These are phyloP conservation scores for Neosilurus mollespiculum DNA, from an alignment of 2,797 vertebrate genomes.

Conservation along the genomic window DNA sequence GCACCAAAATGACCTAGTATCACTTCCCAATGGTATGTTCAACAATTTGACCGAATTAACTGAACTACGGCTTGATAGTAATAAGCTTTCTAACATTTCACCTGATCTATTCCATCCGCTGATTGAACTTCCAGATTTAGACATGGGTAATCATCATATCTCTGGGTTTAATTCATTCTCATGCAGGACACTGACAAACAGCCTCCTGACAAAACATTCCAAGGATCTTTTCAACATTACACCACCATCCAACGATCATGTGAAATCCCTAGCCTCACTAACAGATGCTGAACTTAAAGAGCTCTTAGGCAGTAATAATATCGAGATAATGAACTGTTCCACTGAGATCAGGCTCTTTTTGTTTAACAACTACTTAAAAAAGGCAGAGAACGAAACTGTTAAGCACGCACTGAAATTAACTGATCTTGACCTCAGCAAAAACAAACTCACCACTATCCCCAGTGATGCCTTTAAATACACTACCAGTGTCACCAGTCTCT, in stretches of 20 bases:
- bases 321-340: conserved; percentile 49
- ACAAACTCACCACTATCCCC: conserved; percentile 55
- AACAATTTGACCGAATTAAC: conserved; percentile 50
- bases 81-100: conserved; percentile 54
- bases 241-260: conserved; percentile 40
- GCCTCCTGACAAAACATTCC: conserved; percentile 51
- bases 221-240: conserved; percentile 51
- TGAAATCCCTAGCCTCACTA: conserved; percentile 43
- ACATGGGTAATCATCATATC: conserved; percentile 63
- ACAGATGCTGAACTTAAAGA: conserved; percentile 31
- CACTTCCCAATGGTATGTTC: conserved; percentile 56
- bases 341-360: background rate
- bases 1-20: conserved; percentile 59
- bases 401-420: conserved; percentile 30
- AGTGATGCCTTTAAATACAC: conserved; percentile 51
- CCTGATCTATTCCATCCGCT: conserved; percentile 48
- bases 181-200: conserved; percentile 53
- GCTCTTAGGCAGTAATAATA: conserved; percentile 60
- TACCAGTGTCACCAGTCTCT: conserved; percentile 53
- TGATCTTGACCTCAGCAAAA: conserved; percentile 63
- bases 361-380: conserved; percentile 54
- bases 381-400: conserved; percentile 8
- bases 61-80: conserved; percentile 64
- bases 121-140: conserved; percentile 52
- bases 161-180: conserved; percentile 46